These are phyloP conservation scores for Chlorops oryzae DNA, from an alignment of 1,140 invertebrate genomes.

Conservation along the genomic window DNA sequence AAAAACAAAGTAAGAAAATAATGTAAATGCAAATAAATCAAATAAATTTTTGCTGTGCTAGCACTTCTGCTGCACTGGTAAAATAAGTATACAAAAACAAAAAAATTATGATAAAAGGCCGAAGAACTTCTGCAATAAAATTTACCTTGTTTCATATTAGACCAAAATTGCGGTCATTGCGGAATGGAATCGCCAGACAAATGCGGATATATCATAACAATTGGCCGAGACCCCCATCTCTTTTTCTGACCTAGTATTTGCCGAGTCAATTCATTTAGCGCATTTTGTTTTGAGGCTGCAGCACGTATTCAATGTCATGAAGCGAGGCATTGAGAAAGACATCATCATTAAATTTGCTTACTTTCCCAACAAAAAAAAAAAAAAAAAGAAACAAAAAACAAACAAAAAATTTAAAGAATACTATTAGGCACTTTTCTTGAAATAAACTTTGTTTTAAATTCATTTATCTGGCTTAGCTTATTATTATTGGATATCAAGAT, in stretches of 20 bases:
- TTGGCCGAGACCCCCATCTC: background rate
- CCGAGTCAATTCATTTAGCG: background rate
- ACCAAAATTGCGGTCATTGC: conserved; percentile 3
- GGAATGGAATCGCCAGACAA: background rate
- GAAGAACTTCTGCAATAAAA: background rate
- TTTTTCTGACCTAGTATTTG: background rate
- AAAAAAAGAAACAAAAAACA: too few relatives aligned
- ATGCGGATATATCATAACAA: background rate
- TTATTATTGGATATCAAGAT: too few relatives aligned
- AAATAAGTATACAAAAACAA: conserved; percentile 47
- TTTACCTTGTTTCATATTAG: background rate
- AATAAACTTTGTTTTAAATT: too few relatives aligned
- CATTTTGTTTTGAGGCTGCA: too few relatives aligned
- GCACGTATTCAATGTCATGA: too few relatives aligned
- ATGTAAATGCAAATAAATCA: conserved; percentile 19
- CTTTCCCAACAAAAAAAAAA: too few relatives aligned
- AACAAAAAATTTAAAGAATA: too few relatives aligned
- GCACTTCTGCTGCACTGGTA: conserved; percentile 43
- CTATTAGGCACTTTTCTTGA: too few relatives aligned
- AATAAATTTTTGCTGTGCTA: conserved; percentile 14
- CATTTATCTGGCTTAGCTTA: too few relatives aligned
- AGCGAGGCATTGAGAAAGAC: too few relatives aligned
- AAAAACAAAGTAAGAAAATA: conserved; percentile 22
- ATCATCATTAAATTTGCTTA: too few relatives aligned
- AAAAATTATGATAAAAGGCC: conserved; percentile 36